These are phyloP conservation scores for Parascotia fuliginaria DNA, from an alignment of 2,888 invertebrate species.

Conservation along the genomic window DNA sequence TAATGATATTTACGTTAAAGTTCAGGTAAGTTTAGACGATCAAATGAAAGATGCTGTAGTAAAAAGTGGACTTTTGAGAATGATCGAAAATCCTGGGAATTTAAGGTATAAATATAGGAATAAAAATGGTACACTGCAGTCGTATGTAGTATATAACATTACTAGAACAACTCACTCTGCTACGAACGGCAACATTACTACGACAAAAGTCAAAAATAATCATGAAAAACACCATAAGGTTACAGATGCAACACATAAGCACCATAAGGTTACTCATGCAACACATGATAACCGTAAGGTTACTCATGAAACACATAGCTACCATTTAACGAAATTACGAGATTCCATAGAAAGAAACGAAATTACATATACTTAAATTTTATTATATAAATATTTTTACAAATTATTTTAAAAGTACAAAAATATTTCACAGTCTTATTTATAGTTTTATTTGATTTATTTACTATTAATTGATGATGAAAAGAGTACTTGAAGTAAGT, in stretches of 20 bases:
- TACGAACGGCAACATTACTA: neutral
- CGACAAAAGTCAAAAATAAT: neutral
- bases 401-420: slow-evolving; percentile 15
- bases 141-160: too few relatives aligned
- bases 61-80: slow-evolving; percentile 2
- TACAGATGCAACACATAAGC: too few relatives aligned
- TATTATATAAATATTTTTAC: slow-evolving; percentile 25
- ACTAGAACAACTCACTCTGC: neutral
- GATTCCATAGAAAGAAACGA: neutral
- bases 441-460: neutral
- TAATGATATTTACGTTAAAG: slow-evolving; percentile 54
- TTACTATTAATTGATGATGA: neutral
- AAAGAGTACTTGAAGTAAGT: too few relatives aligned
- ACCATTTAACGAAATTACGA: too few relatives aligned
- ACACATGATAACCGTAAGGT: too few relatives aligned
- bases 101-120: neutral
- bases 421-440: slow-evolving; percentile 20
- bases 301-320: too few relatives aligned
- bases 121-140: neutral
- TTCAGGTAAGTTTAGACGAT: slow-evolving; percentile 54
- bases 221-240: too few relatives aligned
- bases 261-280: too few relatives aligned
- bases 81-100: neutral
- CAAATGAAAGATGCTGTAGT: slow-evolving; percentile 37
- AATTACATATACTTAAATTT: slow-evolving; percentile 7